Conservation (phyloP, 1,140 invertebrate genomes). For the Bombus confusus region DNA sequence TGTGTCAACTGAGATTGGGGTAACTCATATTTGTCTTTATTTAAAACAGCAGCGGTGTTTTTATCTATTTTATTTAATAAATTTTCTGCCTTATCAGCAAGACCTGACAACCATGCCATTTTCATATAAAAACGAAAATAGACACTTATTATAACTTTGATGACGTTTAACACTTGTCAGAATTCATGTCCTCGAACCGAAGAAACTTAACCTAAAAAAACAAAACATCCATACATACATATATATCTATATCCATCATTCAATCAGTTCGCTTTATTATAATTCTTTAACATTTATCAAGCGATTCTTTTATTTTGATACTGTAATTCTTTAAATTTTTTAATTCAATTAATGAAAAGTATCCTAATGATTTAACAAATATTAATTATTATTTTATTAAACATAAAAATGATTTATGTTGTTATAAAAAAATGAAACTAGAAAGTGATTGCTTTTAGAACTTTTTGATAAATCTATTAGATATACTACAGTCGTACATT, state of each 20-base stretch:
- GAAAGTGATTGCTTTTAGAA: background rate
- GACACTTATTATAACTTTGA: conserved; percentile 14
- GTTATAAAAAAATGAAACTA: background rate
- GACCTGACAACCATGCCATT: conserved; percentile 93
- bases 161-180: conserved; percentile 28
- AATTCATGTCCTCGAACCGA: background rate
- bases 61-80: conserved; percentile 93
- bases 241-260: background rate
- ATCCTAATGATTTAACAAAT: background rate
- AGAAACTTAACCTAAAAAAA: conserved; percentile 33
- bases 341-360: background rate
- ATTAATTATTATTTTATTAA: background rate
- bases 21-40: conserved; percentile 79
- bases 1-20: conserved; percentile 67
- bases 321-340: background rate
- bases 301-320: background rate
- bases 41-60: conserved; percentile 90
- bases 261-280: background rate
- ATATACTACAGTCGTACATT: background rate
- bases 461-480: background rate
- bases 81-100: conserved; percentile 92
- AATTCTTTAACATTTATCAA: background rate
- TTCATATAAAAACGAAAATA: conserved; percentile 26
- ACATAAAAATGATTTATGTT: background rate
- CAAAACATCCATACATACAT: background rate